Evolutionary conservation across 2,797 vertebrate species (phyloP), one percentile per base, ranked within the genome.

Genomic region (Ataeniobius toweri): DNA sequence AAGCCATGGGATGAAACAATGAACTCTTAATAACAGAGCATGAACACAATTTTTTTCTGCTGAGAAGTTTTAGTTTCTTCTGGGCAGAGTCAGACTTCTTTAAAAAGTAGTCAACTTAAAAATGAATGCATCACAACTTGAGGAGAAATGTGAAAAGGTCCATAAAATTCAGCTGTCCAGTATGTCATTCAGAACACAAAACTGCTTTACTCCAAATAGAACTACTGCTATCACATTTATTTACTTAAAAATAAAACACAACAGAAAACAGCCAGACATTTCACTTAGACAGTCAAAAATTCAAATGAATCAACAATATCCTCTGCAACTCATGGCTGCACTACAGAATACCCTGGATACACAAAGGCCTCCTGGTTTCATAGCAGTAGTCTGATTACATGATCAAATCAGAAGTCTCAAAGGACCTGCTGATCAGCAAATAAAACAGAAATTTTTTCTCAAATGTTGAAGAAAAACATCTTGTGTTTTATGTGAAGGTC

Each of bases 1-100:
- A 9, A 86, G 87, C 24, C 86, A 76, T 2, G 31, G 83, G 59
- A 83, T 94, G 79, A 94, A 95, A 69, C 89, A 80, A 80, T 94
- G 82, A 94, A 1, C 0, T 78, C n/a, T 44, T 22, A 2, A 50
- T 41, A 10, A 28, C 28, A 46, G 61, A 51, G 26, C 1, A 50
- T 5, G 39, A 59, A 68, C 44, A n/a, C 39, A 14, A 68, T 6
- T 39, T 67, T 2, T 67, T 67, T 41, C 36, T 41, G 9, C 12
- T 59, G 9, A 50, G 26, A 50, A 0, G 7, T 12, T 12, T 67
- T 24, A 24, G 3, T 39, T 65, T 65, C 61, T 5, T 26, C 31
- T 18, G 18, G 39, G 44, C 5, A 16, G 69, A 16, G 69, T 50
- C 3, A 24, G 36, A 24, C 36, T 67, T 67, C 36, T 41, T 20